Conservation (phyloP, 2,113 vertebrate genomes). For the Ciconia maguari region DNA sequence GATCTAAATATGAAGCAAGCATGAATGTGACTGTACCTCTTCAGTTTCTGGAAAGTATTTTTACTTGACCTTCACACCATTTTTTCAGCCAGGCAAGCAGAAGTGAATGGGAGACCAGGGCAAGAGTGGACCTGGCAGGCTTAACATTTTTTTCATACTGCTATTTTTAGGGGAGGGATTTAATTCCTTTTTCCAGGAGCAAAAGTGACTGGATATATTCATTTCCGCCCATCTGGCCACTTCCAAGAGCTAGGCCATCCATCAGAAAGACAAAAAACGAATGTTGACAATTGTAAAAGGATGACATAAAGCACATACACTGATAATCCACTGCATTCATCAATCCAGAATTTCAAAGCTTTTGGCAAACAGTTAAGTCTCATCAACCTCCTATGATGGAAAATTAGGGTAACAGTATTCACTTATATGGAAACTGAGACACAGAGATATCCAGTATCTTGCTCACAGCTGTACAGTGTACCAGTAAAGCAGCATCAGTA, state of each 20-base stretch:
- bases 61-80: constrained; percentile 5
- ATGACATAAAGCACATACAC: constrained; percentile 6
- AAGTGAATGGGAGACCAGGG: background rate
- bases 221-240: background rate
- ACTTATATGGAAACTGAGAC: background rate
- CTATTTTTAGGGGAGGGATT: constrained; percentile 12
- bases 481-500: background rate
- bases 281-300: background rate
- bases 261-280: background rate
- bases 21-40: background rate
- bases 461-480: background rate
- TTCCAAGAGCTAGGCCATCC: background rate
- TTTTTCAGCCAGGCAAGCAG: constrained; percentile 27
- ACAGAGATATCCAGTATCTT: background rate
- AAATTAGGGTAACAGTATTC: background rate
- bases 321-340: background rate
- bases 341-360: background rate
- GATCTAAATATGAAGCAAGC: background rate
- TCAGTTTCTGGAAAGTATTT: constrained; percentile 30
- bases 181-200: constrained; percentile 5
- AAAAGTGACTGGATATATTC: background rate
- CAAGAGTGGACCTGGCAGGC: background rate
- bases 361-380: background rate
- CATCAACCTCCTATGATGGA: background rate
- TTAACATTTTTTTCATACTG: background rate